Percentiles rank a stretch among this genome's conserved stretches.
phyloP scores from a whole-genome alignment of 2,113 vertebrate genomes.

The Chrysemys picta region DNA sequence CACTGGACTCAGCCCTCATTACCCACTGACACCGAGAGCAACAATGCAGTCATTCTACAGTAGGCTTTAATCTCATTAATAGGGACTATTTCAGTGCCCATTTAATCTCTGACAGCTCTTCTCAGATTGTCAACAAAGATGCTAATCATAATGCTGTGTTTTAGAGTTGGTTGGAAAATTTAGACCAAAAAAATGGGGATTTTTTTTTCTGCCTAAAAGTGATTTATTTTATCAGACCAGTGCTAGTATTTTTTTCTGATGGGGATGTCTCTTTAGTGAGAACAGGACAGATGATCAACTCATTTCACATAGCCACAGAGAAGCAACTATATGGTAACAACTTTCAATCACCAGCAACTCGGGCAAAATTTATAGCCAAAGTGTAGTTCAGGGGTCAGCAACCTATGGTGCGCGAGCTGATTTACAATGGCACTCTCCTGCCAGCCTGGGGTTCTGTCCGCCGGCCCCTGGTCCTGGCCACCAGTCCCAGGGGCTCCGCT shows the following conservation, averaged over 20 bases:
- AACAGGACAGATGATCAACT: not conserved
- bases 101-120: conserved; percentile 11
- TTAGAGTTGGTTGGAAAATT: not conserved
- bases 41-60: not conserved
- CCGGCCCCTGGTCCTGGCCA: no score
- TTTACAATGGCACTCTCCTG: no score
- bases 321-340: not conserved
- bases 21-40: not conserved
- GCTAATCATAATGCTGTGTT: not conserved
- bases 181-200: not conserved
- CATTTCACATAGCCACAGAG: not conserved
- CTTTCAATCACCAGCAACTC: not conserved
- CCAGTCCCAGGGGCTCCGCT: no score
- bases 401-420: no score
- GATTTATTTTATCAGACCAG: not conserved
- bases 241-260: not conserved
- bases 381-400: no score
- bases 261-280: not conserved
- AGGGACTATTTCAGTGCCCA: not conserved
- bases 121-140: not conserved
- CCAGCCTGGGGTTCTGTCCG: no score
- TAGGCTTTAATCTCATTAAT: not conserved
- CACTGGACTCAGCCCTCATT: not conserved
- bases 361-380: not conserved
- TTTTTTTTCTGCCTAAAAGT: not conserved